Base-by-base conservation (phyloP, 2,113 vertebrate species). In the human (Homo sapiens) region DNA sequence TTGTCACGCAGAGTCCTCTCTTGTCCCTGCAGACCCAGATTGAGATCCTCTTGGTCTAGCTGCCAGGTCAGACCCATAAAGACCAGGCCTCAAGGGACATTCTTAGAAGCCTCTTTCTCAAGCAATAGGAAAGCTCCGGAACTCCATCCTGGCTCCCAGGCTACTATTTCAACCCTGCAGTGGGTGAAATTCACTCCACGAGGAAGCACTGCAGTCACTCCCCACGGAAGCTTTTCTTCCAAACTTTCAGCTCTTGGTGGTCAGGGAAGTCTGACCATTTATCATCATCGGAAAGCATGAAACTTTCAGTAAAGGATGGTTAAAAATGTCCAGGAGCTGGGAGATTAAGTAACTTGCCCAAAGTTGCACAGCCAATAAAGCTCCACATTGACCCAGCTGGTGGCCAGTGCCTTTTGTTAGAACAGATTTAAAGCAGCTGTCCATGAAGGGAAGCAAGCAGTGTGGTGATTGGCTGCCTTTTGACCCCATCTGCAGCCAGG, bases 311-410 rank as follows among this genome's bases (percentile, higher is more conserved):
- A 50, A 66, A 59, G 27, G 72, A 89, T 25, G n/a, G 52, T 90
- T 92, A 50, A 73, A 70, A 78, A 78, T 80, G 38, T 83, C 93
- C 83, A 86, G 83, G 84, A 97, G 83, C 40, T 22, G 27, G 59
- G 57, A 89, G 17, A 25, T 25, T 76, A 78, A 73, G 50, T 94
- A 57, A 76, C n/a, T n/a, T 45, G 59, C 59, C 73, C 81, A 17
- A 72, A 50, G 22, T 30, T 45, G 8, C 92, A 73, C 30, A 85
- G 64, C 20, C 82, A 25, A 17, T 57, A 35, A 86, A 45, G 14
- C 45, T 78, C 48, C 0, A 1, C 48, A 6, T 12, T 40, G 72
- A n/a, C 66, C 25, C 6, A 17, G 45, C 87, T 64, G 48, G 59
- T 30, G 79, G 25, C 68, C 1, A 0, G 25, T 32, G 16, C 8